Base-by-base conservation (phyloP, 2,888 invertebrate genomes). In the Andrena camellia region DNA sequence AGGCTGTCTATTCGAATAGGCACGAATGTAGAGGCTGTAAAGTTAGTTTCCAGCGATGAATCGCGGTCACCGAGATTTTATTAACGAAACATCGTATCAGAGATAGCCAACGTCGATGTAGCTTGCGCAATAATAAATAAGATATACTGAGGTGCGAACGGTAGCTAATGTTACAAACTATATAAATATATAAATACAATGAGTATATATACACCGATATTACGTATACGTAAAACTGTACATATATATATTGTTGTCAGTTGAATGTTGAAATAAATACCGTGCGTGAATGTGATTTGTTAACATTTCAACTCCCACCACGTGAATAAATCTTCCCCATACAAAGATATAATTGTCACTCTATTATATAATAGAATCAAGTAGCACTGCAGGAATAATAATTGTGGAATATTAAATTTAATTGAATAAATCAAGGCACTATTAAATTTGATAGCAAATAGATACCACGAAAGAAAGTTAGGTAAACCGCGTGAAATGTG, bases 191-290 rank as follows among this genome's bases (percentile, higher is more conserved):
- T 74, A 84, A 71, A 83, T 79, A 73, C 57, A 78, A 85, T 70
- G 60, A 79, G 54, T 81, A 84, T 82, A 89, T 81, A 90, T 71
- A 86, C 78, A 84, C 78, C 79, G 79, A 89, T 88, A 89, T 90
- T 90, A 82, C 79, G 81, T 89, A 89, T 90, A 89, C 85, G 87
- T 87, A 86, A 86, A 90, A 87, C 86, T 90, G 89, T 91, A 91
- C 86, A 90, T 88, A 90, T 90, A 87, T 86, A 88, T 86, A 93
- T 93, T 93, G 93, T 93, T 93, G 93, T 93, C 93, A 93, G 92
- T 93, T 93, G 85, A 93, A 93, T 93, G 92, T 93, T 93, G 90
- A 90, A 93, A 93, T 93, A 93, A 93, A 93, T 91, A 90, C 90
- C 88, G 86, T 92, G 89, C 90, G 87, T 91, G 88, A 87, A 88